A percentile compares a stretch with the other conserved stretches of the same genome.
phyloP scores from a whole-genome alignment of 2,113 vertebrate genomes.

The Oryzias woworae region DNA sequence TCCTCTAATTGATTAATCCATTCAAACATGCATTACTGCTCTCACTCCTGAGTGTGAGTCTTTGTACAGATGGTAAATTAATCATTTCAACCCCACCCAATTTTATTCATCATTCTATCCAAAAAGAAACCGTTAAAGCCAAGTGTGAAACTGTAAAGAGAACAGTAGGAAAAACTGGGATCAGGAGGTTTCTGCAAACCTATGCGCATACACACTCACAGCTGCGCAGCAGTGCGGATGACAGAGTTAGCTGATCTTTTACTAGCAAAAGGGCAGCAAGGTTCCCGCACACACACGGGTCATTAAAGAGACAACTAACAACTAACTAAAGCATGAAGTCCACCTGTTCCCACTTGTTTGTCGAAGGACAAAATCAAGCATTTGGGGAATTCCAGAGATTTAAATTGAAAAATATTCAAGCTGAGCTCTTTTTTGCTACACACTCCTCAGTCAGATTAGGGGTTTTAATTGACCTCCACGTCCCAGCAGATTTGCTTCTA shows the following conservation, averaged over 20 bases:
- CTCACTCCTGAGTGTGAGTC: constrained; percentile 53
- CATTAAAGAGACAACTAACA: constrained; percentile 42
- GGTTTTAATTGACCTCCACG: constrained; percentile 77
- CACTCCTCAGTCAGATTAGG: constrained; percentile 67
- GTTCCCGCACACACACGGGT: neutral
- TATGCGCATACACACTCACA: constrained; percentile 2
- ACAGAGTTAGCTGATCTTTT: too few relatives aligned
- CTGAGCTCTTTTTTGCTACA: constrained; percentile 55
- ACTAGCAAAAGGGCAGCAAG: too few relatives aligned
- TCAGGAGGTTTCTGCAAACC: too few relatives aligned
- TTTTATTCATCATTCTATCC: constrained; percentile 69
- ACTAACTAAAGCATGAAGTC: constrained; percentile 58
- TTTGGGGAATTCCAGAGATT: constrained; percentile 55
- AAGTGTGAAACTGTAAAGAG: constrained; percentile 50
- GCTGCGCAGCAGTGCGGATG: too few relatives aligned
- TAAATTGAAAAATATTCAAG: constrained; percentile 52
- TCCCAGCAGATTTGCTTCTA: constrained; percentile 74
- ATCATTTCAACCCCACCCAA: constrained; percentile 69
- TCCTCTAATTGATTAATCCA: neutral
- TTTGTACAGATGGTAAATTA: constrained; percentile 71
- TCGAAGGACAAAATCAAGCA: constrained; percentile 60
- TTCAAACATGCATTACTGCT: constrained; percentile 22
- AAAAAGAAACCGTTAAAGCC: constrained; percentile 64
- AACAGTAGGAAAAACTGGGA: constrained; percentile 28
- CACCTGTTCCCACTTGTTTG: constrained; percentile 46